A percentile compares a stretch with the other conserved stretches of the same genome.
These are phyloP conservation scores for Chaunax sp. DNA, from an alignment of 2,797 vertebrate species.

Conservation along the genomic window DNA sequence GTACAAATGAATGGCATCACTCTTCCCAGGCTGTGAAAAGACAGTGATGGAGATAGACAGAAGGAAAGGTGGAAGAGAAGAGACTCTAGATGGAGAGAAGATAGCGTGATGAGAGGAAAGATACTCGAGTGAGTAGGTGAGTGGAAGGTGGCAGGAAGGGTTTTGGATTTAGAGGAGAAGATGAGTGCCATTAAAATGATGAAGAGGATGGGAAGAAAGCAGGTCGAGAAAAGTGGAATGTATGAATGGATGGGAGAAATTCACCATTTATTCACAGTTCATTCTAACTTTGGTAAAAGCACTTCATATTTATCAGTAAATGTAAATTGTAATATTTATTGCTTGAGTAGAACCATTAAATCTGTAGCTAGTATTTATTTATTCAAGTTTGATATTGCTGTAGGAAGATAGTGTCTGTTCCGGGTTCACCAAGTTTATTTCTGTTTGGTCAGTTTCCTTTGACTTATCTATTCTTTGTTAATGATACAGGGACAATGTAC, in stretches of 20 bases:
- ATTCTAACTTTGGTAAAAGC: slow-evolving; percentile 10
- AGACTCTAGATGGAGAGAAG: slow-evolving; percentile 28
- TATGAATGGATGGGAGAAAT: not conserved
- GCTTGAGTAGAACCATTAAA: not conserved
- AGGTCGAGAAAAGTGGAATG: slow-evolving; percentile 32
- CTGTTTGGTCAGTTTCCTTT: not conserved
- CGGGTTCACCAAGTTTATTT: too few relatives aligned
- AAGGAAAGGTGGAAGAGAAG: slow-evolving; percentile 38
- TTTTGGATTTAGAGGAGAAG: slow-evolving; percentile 39
- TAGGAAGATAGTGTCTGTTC: too few relatives aligned
- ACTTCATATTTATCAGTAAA: not conserved
- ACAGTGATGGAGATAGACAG: slow-evolving; percentile 21
- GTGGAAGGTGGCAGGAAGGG: slow-evolving; percentile 42
- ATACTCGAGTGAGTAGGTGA: slow-evolving; percentile 35
- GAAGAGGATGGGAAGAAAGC: slow-evolving; percentile 48
- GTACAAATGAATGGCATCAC: slow-evolving; percentile 57
- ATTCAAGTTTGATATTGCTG: too few relatives aligned
- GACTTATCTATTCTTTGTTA: not conserved
- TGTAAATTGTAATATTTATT: not conserved
- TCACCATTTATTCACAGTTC: slow-evolving; percentile 7
- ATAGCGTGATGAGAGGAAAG: slow-evolving; percentile 49
- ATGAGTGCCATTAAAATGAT: slow-evolving; percentile 65
- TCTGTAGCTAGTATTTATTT: not conserved
- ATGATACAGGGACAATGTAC: not conserved
- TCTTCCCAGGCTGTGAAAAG: slow-evolving; percentile 41